These are phyloP conservation scores for Drosophila albomicans DNA, from an alignment of 1,140 invertebrate species.

Conservation along the genomic window DNA sequence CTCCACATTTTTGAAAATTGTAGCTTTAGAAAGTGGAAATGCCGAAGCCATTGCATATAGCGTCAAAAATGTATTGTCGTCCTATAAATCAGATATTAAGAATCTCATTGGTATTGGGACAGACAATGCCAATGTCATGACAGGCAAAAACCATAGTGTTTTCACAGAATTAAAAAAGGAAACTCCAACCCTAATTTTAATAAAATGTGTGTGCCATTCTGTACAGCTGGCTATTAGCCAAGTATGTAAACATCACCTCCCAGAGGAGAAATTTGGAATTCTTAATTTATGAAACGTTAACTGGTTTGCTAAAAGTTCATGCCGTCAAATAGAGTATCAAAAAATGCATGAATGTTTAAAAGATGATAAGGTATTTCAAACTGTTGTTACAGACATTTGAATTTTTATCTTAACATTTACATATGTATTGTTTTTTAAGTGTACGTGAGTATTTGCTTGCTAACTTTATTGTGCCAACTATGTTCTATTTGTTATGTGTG, in stretches of 20 bases:
- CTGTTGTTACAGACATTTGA: no score
- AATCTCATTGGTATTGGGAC: conserved; percentile 1
- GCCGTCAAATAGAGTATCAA: no score
- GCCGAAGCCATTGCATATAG: neutral
- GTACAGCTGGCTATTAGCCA: neutral
- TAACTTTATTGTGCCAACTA: no score
- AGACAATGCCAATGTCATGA: conserved; percentile 1
- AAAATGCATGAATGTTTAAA: no score
- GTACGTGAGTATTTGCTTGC: no score
- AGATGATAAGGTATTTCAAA: no score
- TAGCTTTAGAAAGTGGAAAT: neutral
- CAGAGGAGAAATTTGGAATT: neutral
- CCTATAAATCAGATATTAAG: neutral
- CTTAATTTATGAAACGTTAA: no score
- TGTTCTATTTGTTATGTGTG: no score
- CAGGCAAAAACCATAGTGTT: neutral
- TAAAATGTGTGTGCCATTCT: neutral
- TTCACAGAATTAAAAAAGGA: neutral
- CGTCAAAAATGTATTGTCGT: neutral
- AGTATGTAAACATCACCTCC: neutral
- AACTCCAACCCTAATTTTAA: neutral
- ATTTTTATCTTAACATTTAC: no score
- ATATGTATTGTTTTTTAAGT: no score
- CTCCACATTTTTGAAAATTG: neutral
- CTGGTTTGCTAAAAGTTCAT: no score